Evolutionary conservation across 2,113 vertebrate species (phyloP).

Genomic region (Lamprotornis superbus): DNA sequence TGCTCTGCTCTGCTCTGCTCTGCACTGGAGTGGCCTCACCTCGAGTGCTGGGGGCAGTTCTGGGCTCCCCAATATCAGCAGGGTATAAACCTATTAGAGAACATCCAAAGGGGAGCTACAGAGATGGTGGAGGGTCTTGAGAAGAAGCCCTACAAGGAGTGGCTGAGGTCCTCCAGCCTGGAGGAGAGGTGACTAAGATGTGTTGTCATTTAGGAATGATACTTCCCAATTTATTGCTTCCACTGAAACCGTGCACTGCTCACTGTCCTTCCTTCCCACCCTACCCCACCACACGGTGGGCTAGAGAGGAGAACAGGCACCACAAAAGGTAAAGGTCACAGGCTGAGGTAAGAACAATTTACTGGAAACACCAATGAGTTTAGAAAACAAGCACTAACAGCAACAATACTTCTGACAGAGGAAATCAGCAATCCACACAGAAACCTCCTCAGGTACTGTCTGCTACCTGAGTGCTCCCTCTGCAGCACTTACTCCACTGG

Average conservation of each 20-base stretch:
- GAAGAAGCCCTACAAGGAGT: not conserved
- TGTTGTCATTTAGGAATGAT: not conserved
- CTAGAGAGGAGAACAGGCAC: not conserved
- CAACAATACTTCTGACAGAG: not conserved
- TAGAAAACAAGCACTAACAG: not conserved
- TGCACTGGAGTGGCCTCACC: not conserved
- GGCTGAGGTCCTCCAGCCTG: not conserved
- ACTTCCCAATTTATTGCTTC: not conserved
- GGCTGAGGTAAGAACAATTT: not conserved
- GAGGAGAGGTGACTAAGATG: not conserved
- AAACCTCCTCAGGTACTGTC: not conserved
- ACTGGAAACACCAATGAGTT: not conserved
- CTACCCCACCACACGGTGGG: fast-evolving
- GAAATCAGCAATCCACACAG: not conserved
- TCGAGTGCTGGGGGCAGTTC: not conserved
- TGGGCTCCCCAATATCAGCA: not conserved
- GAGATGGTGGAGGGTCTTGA: not conserved
- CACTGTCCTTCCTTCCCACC: not conserved
- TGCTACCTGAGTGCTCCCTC: not conserved
- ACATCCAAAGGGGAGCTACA: not conserved
- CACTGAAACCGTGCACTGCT: not conserved
- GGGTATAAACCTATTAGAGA: not conserved
- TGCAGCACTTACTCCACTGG: fast-evolving
- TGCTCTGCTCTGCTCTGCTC: not conserved
- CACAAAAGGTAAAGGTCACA: not conserved